These are phyloP conservation scores for Antennarius maculatus DNA, from an alignment of 2,797 vertebrate species.

Conservation along the genomic window DNA sequence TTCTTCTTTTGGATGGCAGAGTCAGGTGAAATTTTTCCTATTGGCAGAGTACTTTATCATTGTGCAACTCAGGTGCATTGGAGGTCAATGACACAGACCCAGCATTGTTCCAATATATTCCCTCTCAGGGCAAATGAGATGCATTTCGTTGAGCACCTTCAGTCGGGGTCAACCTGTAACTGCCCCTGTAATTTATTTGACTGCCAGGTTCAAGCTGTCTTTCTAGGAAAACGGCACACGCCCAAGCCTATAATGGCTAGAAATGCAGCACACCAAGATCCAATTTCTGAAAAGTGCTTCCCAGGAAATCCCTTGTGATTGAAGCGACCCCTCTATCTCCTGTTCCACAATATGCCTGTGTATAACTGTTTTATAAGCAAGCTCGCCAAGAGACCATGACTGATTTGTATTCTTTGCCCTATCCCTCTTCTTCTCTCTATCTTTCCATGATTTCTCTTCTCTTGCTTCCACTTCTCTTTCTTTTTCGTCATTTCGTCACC, in stretches of 20 bases:
- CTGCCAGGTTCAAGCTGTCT: conserved; percentile 56
- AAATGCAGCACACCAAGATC: conserved; percentile 49
- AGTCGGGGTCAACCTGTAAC: conserved; percentile 59
- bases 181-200: conserved; percentile 69
- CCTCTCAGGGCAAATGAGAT: conserved; percentile 72
- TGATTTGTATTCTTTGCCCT: conserved; percentile 54
- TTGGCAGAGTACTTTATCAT: conserved; percentile 70
- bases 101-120: conserved; percentile 75
- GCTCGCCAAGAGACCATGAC: conserved; percentile 39
- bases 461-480: conserved; percentile 17
- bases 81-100: conserved; percentile 72
- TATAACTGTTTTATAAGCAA: conserved; percentile 32
- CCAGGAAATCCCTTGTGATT: conserved; percentile 58
- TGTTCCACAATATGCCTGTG: conserved; percentile 28
- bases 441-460: conserved; percentile 41
- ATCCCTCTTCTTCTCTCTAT: conserved; percentile 30
- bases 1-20: conserved; percentile 45
- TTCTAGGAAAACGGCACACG: conserved; percentile 41
- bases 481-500: conserved; percentile 15
- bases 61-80: conserved; percentile 64
- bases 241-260: conserved; percentile 45
- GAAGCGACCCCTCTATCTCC: conserved; percentile 29
- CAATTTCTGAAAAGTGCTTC: conserved; percentile 71
- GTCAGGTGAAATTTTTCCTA: conserved; percentile 34
- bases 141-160: conserved; percentile 61